Base-by-base conservation (phyloP, 2,888 invertebrate species). In the Lasioglossum lativentre region DNA sequence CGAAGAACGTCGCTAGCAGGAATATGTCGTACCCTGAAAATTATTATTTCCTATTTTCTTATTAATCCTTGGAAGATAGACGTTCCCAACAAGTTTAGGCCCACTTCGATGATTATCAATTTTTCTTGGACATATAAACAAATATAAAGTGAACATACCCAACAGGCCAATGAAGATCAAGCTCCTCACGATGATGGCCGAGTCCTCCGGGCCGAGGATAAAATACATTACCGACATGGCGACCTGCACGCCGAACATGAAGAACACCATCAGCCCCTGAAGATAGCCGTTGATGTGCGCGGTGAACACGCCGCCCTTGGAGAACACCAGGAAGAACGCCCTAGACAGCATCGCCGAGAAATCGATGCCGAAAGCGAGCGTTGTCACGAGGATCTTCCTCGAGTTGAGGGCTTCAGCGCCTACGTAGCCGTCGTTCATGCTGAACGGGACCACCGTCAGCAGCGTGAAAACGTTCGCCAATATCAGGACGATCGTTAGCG, bases 241-340 rank as follows among this genome's bases (percentile, higher is more conserved):
- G 0, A 95, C 94, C 93, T 97, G 97, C 0, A 97, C 97, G 0
- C 96, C 95, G 56, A 96, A 96, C 92, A 97, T 96, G 91, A 97
- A 97, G 72, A 97, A 95, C 80, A 96, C 96, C 89, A 97, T 96
- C 27, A 97, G 95, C 0, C 96, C 95, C 92, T 97, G 97, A 12
- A 97, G 96, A 66, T 97, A 96, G 5, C 97, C 97, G 87, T 97
- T 97, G 14, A 97, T 96, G 91, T 97, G 97, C 6, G 97, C 96
- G 86, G 97, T 96, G 88, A 97, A 97, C 0, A 97, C 96, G 0
- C 97, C 96, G 83, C 97, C 97, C 83, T 96, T 97, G 73, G 97
- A 96, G 2, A 97, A 97, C 0, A 97, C 96, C 73, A 97, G 94
- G 94, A 97, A 96, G 10, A 97, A 95, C 2, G 96, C 96, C 27